phyloP scores from a whole-genome alignment of 1,140 invertebrate species.

The Drusus annulatus region DNA sequence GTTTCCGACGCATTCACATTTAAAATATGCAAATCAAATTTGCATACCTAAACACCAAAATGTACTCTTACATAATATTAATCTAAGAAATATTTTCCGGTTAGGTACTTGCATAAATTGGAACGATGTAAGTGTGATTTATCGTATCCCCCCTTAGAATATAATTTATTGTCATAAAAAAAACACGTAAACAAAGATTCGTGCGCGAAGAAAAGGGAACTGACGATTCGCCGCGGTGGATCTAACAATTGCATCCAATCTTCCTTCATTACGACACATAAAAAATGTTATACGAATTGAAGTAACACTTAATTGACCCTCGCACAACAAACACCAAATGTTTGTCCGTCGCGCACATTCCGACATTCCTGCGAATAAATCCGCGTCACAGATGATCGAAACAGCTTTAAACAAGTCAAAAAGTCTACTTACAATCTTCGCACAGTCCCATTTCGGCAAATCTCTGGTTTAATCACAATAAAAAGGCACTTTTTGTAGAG shows the following conservation, averaged over 20 bases:
- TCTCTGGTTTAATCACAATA: constrained; percentile 27
- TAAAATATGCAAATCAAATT: no score
- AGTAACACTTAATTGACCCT: constrained; percentile 50
- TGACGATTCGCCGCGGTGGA: background rate
- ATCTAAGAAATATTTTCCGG: no score
- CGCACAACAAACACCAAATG: constrained; percentile 39
- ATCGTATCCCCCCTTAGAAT: no score
- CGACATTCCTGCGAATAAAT: constrained; percentile 12
- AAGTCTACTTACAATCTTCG: constrained; percentile 41
- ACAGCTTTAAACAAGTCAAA: background rate
- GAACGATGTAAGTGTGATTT: no score
- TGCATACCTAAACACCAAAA: no score
- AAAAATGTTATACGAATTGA: constrained; percentile 47
- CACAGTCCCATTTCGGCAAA: constrained; percentile 40
- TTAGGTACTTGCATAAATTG: no score
- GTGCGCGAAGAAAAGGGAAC: background rate
- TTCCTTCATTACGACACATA: constrained; percentile 43
- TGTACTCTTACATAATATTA: no score
- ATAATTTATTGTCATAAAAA: constrained; percentile 10
- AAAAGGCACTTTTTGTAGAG: constrained; percentile 31
- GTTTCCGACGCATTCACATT: no score
- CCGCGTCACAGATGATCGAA: background rate
- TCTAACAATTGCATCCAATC: constrained; percentile 42
- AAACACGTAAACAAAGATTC: background rate
- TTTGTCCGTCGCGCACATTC: background rate